Base-by-base conservation (phyloP, 1,140 invertebrate genomes). In the Drosophila nannoptera region DNA sequence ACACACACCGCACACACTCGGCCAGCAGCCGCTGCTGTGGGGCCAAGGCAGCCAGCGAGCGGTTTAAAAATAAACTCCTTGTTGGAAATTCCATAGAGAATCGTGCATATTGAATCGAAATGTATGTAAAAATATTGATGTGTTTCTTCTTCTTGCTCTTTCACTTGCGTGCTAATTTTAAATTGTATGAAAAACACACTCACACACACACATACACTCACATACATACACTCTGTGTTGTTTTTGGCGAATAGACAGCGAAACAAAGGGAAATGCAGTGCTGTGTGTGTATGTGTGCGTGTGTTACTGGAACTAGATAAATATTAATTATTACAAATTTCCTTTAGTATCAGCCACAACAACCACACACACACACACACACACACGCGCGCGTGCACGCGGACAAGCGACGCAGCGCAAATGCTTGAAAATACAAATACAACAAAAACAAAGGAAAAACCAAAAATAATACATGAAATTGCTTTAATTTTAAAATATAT, bases 401-500 rank as follows among this genome's bases (percentile, higher is more conserved):
- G n/a, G n/a, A n/a, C n/a, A 62, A 55, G 33, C 52, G 50, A 9
- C 50, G 8, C 6, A 36, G 33, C 61, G 38, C 43, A 78, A 78
- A 78, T 78, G 80, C 64, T 64, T 78, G 22, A 22, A 22, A 22
- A 55, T 78, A 65, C 70, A 69, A 78, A 22, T 22, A 22, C 75
- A 78, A 78, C 71, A 75, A 78, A 76, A 64, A 65, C 55, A 75
- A 55, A 62, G 43, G 22, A 42, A 58, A 62, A 73, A 66, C 59
- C 74, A 75, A 70, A 77, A 77, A 77, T 70, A 72, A 73, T 78
- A 75, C 77, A 55, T 52, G 71, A 78, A 86, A 80, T 76, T 75
- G 77, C 77, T 82, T 78, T 73, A 78, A 67, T 75, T 83, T 66
- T 75, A 74, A 78, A 76, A 82, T 83, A 82, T 83, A 76, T 78